A percentile compares a stretch with the other conserved stretches of the same genome.
phyloP scores from a whole-genome alignment of 2,888 invertebrate species.

The Acrobasis consociella region DNA sequence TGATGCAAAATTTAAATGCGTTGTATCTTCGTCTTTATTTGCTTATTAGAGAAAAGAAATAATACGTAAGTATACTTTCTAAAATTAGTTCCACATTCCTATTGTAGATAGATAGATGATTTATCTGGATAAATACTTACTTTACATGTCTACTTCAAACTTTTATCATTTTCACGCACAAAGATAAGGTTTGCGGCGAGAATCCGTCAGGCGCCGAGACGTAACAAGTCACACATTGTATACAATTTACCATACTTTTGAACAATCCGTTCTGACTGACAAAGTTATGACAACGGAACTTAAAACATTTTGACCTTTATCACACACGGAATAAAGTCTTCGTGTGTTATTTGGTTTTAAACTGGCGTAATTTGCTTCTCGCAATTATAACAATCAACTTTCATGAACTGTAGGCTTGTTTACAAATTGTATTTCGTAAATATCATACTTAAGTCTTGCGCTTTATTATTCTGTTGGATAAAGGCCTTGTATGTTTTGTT shows the following conservation, averaged over 20 bases:
- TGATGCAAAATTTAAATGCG: too few relatives aligned
- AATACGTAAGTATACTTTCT: too few relatives aligned
- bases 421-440: conserved; percentile 45
- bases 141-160: neutral
- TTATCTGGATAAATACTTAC: neutral
- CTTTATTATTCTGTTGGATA: conserved; percentile 39
- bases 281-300: conserved; percentile 30
- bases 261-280: conserved; percentile 37
- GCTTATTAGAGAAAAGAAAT: too few relatives aligned
- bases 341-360: neutral
- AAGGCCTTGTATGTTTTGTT: conserved; percentile 30
- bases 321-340: neutral
- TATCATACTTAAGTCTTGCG: conserved; percentile 42
- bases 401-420: conserved; percentile 51
- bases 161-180: conserved; percentile 36
- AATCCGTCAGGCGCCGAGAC: conserved; percentile 29
- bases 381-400: conserved; percentile 55
- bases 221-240: conserved; percentile 39
- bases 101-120: too few relatives aligned
- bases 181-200: conserved; percentile 46
- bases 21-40: too few relatives aligned
- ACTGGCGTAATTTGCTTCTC: conserved; percentile 45
- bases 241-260: conserved; percentile 39
- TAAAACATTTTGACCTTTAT: conserved; percentile 5
- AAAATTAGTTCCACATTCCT: too few relatives aligned